A percentile compares a stretch with the other conserved stretches of the same genome.
These are phyloP conservation scores for Drosophila neocordata DNA, from an alignment of 1,140 invertebrate species.

Conservation along the genomic window DNA sequence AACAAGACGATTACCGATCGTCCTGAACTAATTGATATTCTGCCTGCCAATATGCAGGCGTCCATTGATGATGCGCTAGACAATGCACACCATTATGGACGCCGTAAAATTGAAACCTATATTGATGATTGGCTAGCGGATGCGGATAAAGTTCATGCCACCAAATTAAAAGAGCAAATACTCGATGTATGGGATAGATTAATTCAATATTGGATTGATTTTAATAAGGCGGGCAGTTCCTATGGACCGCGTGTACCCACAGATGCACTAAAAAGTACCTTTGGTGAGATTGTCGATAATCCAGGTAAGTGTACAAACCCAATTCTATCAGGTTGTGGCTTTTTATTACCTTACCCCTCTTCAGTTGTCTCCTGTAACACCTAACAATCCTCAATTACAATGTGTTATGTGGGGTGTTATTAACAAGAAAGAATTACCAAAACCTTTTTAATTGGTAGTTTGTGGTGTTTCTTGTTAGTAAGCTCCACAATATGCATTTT, in stretches of 20 bases:
- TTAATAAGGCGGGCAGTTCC: slow-evolving; percentile 83
- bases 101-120: slow-evolving; percentile 79
- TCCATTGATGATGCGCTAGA: slow-evolving; percentile 92
- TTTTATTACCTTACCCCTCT: slow-evolving; percentile 8
- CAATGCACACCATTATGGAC: slow-evolving; percentile 95
- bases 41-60: slow-evolving; percentile 89
- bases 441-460: too few relatives aligned
- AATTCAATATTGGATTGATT: slow-evolving; percentile 95
- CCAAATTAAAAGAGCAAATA: slow-evolving; percentile 94
- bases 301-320: slow-evolving; percentile 59
- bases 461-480: background rate
- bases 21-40: slow-evolving; percentile 90
- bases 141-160: slow-evolving; percentile 91
- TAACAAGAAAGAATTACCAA: too few relatives aligned
- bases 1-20: slow-evolving; percentile 95
- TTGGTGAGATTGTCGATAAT: slow-evolving; percentile 82
- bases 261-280: slow-evolving; percentile 87
- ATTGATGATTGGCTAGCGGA: slow-evolving; percentile 88
- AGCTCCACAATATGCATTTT: background rate
- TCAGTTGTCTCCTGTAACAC: slow-evolving; percentile 39
- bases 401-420: background rate
- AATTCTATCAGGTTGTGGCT: background rate
- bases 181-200: slow-evolving; percentile 96
- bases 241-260: slow-evolving; percentile 88
- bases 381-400: background rate